A percentile compares a stretch with the other conserved stretches of the same genome.
These are phyloP conservation scores for Cheiracanthium punctorium DNA, from an alignment of 2,888 invertebrate genomes.

Conservation along the genomic window DNA sequence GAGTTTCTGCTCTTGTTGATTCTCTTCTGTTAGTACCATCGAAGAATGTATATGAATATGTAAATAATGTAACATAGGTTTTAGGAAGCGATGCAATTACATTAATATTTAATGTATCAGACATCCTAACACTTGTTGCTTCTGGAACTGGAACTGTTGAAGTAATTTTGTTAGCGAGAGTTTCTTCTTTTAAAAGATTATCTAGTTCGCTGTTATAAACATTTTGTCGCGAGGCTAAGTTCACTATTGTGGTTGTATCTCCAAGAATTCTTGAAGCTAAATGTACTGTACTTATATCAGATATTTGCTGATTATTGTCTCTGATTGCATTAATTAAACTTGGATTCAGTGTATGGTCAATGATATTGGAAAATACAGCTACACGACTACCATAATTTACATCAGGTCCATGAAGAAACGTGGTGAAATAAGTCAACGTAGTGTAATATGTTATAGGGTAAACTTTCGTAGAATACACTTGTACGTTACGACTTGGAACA, in stretches of 20 bases:
- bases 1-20: slow-evolving; percentile 71
- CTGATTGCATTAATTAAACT: slow-evolving; percentile 49
- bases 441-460: slow-evolving; percentile 72
- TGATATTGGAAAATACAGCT: slow-evolving; percentile 68
- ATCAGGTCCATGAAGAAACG: slow-evolving; percentile 72
- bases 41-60: slow-evolving; percentile 72
- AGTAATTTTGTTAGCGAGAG: background rate
- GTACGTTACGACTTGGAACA: background rate
- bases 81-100: slow-evolving; percentile 65
- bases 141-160: background rate
- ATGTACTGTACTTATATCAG: slow-evolving; percentile 34
- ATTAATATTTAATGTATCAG: slow-evolving; percentile 40
- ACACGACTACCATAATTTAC: slow-evolving; percentile 71
- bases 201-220: slow-evolving; percentile 71
- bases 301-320: slow-evolving; percentile 48
- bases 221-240: slow-evolving; percentile 72
- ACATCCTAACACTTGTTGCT: background rate
- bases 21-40: slow-evolving; percentile 69
- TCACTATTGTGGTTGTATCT: slow-evolving; percentile 72
- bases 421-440: slow-evolving; percentile 72
- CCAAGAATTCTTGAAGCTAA: slow-evolving; percentile 65
- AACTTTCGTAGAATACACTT: slow-evolving; percentile 32
- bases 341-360: slow-evolving; percentile 69
- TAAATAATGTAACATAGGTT: slow-evolving; percentile 70
- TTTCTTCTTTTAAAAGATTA: slow-evolving; percentile 28